Percentiles rank a stretch among this genome's conserved stretches.
Evolutionary conservation across 1,140 invertebrate species (phyloP).

Genomic region (Odontomachus brunneus): DNA sequence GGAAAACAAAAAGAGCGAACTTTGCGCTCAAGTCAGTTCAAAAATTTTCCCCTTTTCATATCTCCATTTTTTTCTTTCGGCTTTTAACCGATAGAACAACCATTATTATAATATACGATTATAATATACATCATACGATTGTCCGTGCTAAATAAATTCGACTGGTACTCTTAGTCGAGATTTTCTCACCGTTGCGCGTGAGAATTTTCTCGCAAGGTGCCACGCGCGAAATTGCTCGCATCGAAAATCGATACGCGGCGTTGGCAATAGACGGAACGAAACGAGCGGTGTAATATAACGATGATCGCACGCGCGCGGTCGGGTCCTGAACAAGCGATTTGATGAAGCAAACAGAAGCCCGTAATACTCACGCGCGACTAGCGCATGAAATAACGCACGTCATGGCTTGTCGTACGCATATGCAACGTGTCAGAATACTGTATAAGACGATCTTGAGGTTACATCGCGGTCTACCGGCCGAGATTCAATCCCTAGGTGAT

Average conservation of each 20-base stretch:
- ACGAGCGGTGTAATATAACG: too few relatives aligned
- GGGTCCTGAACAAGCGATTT: too few relatives aligned
- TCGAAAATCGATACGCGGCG: background rate
- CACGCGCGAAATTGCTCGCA: background rate
- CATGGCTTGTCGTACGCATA: constrained; percentile 82
- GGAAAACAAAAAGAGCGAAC: background rate
- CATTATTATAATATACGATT: too few relatives aligned
- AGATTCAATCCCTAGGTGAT: constrained; percentile 91
- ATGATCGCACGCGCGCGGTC: too few relatives aligned
- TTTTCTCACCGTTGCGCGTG: too few relatives aligned
- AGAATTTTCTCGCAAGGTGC: background rate
- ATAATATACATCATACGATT: too few relatives aligned
- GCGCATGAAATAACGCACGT: background rate
- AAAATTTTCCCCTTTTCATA: too few relatives aligned
- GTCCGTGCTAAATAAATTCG: too few relatives aligned
- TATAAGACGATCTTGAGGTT: constrained; percentile 95
- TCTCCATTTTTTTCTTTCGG: too few relatives aligned
- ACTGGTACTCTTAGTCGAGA: too few relatives aligned
- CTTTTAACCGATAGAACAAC: too few relatives aligned
- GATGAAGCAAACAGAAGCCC: too few relatives aligned
- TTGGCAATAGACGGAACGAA: background rate
- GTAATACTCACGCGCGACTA: background rate
- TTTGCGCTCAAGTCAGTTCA: background rate
- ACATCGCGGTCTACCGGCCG: constrained; percentile 92
- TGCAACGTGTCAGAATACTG: constrained; percentile 90